phyloP scores from a whole-genome alignment of 2,888 invertebrate species.

The Adelognathus sp. region DNA sequence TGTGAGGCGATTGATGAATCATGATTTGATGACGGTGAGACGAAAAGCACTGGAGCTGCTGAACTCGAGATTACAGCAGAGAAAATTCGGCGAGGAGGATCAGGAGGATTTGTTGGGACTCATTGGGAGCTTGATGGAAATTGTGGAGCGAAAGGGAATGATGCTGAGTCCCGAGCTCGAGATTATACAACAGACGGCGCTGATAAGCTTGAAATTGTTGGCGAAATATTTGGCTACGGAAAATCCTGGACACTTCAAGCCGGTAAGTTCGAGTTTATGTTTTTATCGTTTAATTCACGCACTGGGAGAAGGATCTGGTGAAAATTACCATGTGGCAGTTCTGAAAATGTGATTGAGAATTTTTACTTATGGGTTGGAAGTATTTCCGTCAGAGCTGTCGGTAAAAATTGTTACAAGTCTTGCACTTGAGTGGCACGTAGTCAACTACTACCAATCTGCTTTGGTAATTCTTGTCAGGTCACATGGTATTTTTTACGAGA shows the following conservation, averaged over 20 bases:
- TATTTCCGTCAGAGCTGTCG: no score
- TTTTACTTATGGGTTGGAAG: no score
- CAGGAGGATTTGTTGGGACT: slow-evolving; percentile 83
- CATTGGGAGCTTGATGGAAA: slow-evolving; percentile 84
- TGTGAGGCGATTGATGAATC: slow-evolving; percentile 87
- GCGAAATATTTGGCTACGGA: slow-evolving; percentile 87
- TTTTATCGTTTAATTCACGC: no score
- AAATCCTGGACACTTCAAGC: slow-evolving; percentile 87
- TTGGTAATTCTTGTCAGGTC: no score
- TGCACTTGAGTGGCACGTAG: no score
- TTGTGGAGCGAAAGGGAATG: slow-evolving; percentile 83
- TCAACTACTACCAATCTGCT: no score
- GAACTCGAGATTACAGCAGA: slow-evolving; percentile 89
- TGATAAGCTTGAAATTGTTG: slow-evolving; percentile 92
- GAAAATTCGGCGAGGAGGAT: slow-evolving; percentile 83
- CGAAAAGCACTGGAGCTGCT: slow-evolving; percentile 93
- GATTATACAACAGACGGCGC: slow-evolving; percentile 90
- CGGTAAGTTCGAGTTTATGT: slow-evolving; percentile 76
- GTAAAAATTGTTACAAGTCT: no score
- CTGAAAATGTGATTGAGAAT: no score
- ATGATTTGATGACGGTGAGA: slow-evolving; percentile 87
- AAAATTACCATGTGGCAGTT: no score
- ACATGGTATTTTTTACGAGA: no score
- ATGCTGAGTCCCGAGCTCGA: slow-evolving; percentile 84
- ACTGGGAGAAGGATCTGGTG: no score